These are phyloP conservation scores for Troides oblongomaculatus DNA, from an alignment of 2,888 invertebrate genomes.

Conservation along the genomic window DNA sequence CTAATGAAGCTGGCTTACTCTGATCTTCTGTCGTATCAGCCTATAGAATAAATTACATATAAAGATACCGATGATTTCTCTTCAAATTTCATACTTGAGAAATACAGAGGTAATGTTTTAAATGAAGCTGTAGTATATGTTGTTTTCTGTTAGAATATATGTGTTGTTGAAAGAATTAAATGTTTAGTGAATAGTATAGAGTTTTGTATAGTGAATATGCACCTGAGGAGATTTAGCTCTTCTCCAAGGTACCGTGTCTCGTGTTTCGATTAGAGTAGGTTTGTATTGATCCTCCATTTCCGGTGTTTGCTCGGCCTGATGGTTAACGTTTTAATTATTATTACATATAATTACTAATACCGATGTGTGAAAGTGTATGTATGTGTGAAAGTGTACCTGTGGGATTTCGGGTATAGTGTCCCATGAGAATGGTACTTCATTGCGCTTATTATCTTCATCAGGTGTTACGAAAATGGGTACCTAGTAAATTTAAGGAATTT, in stretches of 20 bases:
- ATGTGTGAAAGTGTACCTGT: conserved; percentile 54
- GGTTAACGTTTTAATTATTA: conserved; percentile 24
- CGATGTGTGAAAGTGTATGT: neutral
- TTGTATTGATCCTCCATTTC: conserved; percentile 68
- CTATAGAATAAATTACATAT: conserved; percentile 68
- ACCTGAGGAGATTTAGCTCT: conserved; percentile 68
- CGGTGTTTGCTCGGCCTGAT: conserved; percentile 72
- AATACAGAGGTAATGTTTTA: neutral
- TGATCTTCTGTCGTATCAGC: conserved; percentile 63
- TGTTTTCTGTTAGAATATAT: neutral
- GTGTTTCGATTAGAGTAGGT: conserved; percentile 65
- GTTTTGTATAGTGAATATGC: conserved; percentile 35
- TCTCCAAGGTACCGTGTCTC: conserved; percentile 62
- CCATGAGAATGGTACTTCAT: conserved; percentile 70
- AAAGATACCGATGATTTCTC: conserved; percentile 52
- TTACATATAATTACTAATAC: neutral
- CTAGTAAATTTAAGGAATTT: conserved; percentile 41
- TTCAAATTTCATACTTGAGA: neutral
- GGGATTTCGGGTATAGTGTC: conserved; percentile 72
- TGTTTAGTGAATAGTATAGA: neutral
- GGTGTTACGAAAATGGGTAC: conserved; percentile 55
- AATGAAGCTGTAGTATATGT: neutral
- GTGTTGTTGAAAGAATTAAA: neutral
- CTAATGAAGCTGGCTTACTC: conserved; percentile 60
- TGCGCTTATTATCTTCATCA: conserved; percentile 51